Base-by-base conservation (phyloP, 2,888 invertebrate species). In the Chelonus formosanus region DNA sequence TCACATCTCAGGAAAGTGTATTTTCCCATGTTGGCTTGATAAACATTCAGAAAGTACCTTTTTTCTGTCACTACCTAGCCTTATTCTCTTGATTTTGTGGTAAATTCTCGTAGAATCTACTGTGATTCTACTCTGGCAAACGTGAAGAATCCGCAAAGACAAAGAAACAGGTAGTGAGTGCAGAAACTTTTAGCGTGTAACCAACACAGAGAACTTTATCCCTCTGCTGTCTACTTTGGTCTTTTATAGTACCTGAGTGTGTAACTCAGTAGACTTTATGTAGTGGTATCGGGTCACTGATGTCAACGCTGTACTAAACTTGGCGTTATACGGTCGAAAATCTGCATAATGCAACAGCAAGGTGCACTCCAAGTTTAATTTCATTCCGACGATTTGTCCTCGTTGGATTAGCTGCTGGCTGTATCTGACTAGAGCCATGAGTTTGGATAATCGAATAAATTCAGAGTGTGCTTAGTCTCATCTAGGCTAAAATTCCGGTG, bases 261-360 rank as follows among this genome's bases (percentile, higher is more conserved):
- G 40, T 74, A 74, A 76, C 72, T 75, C 70, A 63, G 60, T 57
- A 53, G 65, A 76, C 66, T 76, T 77, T 76, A 75, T 67, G 71
- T 44, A 50, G 66, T 65, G 66, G 67, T 61, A 70, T 70, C 70
- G 71, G 67, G 71, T 70, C 67, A 71, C 67, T 70, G 74, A 75
- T 40, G 40, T 40, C 74, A 68, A 67, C 68, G 68, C 68, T 70
- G 66, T 70, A 70, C 70, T 75, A 76, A 76, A 76, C 70, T 71
- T 73, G 65, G 67, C 70, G 70, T 72, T 76, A 77, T 75, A 75
- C 68, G 67, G 65, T 67, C 68, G 54, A 70, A 67, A 75, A 78
- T 77, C 73, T 76, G 74, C 76, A 78, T 78, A 77, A 78, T 76
- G 74, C 72, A 71, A 73, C 71, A 70, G 62, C 71, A 65, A 67